Percentiles rank a stretch among this genome's conserved stretches.
Evolutionary conservation across 1,140 invertebrate genomes (phyloP).

Genomic region (Drosophila orosa): DNA sequence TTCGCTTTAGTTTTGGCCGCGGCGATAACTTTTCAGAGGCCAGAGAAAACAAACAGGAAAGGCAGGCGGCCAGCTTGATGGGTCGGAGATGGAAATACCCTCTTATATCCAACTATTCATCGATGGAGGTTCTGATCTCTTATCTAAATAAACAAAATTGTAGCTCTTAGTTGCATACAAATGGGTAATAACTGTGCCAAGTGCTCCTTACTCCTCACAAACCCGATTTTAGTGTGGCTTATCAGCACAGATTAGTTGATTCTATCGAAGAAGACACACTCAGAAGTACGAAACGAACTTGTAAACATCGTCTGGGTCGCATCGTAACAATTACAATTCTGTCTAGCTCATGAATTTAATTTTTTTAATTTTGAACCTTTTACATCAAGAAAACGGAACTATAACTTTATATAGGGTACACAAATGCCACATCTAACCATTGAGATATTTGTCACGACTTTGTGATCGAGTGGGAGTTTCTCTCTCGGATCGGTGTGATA

Average conservation of each 20-base stretch:
- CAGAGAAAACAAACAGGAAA: slow-evolving; percentile 10
- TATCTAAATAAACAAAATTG: neutral
- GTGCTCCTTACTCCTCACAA: too few relatives aligned
- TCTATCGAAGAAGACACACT: neutral
- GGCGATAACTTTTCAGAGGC: slow-evolving; percentile 23
- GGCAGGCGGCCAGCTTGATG: neutral
- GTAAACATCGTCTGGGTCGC: too few relatives aligned
- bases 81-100: slow-evolving; percentile 4
- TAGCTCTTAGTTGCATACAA: neutral
- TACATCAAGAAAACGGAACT: neutral
- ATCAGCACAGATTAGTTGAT: too few relatives aligned
- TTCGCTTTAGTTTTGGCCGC: slow-evolving; percentile 33
- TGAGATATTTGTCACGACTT: slow-evolving; percentile 71
- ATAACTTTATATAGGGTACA: slow-evolving; percentile 2
- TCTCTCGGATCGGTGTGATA: slow-evolving; percentile 9
- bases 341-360: neutral
- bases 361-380: neutral
- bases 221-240: too few relatives aligned
- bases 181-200: neutral
- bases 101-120: neutral
- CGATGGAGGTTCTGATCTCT: neutral
- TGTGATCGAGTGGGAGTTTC: slow-evolving; percentile 28
- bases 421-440: slow-evolving; percentile 21
- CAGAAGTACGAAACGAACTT: neutral
- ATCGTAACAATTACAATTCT: too few relatives aligned